Percentiles rank a stretch among this genome's conserved stretches.
Conservation (phyloP, 35 echinoderm and acorn worm species). For the Heliocidaris tuberculata region DNA sequence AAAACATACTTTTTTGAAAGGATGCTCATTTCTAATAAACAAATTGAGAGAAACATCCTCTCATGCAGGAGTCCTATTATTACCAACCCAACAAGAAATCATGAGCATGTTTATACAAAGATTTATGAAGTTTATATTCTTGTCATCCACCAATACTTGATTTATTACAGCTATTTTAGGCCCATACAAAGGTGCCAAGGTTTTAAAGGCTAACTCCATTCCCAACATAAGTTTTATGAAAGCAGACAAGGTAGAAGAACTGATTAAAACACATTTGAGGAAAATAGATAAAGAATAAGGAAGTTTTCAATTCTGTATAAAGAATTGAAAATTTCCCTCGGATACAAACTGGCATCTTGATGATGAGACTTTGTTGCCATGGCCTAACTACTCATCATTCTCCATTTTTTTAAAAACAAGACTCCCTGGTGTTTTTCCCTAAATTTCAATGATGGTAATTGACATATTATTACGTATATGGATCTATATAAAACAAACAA, state of each 20-base stretch:
- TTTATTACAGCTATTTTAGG: neutral
- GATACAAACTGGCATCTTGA: too few species aligned
- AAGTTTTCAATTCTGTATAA: too few species aligned
- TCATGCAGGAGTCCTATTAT: neutral
- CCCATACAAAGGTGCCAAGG: neutral
- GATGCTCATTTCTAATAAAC: neutral
- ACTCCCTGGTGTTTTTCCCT: too few species aligned
- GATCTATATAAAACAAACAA: too few species aligned
- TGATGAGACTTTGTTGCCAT: too few species aligned
- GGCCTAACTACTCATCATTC: too few species aligned
- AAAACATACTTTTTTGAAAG: neutral
- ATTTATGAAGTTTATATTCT: constrained; percentile 19
- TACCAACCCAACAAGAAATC: neutral
- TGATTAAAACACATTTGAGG: neutral
- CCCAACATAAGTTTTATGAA: neutral
- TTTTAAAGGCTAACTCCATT: neutral
- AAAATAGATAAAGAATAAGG: neutral
- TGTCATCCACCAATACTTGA: neutral
- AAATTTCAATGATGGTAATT: too few species aligned
- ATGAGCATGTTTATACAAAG: neutral
- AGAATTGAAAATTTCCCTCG: too few species aligned
- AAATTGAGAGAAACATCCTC: neutral
- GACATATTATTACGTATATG: too few species aligned
- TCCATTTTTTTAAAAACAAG: too few species aligned
- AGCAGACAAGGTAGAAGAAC: neutral